Evolutionary conservation across 64 coral and sea anemone genomes (phyloP).

Genomic region (Montipora foliosa): DNA sequence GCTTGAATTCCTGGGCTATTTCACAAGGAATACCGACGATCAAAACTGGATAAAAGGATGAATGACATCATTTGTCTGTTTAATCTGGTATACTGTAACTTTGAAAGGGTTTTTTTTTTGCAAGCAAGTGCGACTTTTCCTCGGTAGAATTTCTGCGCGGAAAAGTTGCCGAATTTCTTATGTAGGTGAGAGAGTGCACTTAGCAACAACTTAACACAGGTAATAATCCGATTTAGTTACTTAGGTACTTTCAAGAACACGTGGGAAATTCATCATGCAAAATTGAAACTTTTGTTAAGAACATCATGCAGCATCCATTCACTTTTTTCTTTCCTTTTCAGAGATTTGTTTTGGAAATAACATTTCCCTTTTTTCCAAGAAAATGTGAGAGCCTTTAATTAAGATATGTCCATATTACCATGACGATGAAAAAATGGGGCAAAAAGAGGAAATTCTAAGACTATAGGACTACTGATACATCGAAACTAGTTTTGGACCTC

Average conservation of each 20-base stretch:
- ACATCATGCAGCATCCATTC: neutral
- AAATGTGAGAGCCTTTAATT: too few species aligned
- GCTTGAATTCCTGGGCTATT: constrained; percentile 20
- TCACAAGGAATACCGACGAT: constrained; percentile 15
- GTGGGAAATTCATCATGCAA: neutral
- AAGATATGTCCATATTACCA: too few species aligned
- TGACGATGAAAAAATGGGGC: neutral
- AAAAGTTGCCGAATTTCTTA: neutral
- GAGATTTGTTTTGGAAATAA: too few species aligned
- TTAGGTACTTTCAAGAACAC: constrained; percentile 11
- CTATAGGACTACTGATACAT: neutral
- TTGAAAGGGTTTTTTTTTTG: constrained; percentile 10
- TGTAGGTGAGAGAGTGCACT: constrained; percentile 19
- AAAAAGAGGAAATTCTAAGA: neutral
- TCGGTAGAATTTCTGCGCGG: neutral
- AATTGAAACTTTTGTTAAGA: neutral
- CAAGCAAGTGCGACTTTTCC: neutral
- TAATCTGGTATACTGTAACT: constrained; percentile 2
- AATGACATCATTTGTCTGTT: neutral
- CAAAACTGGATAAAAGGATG: neutral
- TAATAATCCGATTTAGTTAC: constrained; percentile 46
- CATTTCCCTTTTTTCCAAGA: too few species aligned
- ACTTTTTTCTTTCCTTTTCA: too few species aligned
- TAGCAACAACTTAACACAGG: neutral
- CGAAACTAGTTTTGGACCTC: neutral